phyloP scores from a whole-genome alignment of 2,888 invertebrate genomes.

The Amblyjoppa fuscipennis region DNA sequence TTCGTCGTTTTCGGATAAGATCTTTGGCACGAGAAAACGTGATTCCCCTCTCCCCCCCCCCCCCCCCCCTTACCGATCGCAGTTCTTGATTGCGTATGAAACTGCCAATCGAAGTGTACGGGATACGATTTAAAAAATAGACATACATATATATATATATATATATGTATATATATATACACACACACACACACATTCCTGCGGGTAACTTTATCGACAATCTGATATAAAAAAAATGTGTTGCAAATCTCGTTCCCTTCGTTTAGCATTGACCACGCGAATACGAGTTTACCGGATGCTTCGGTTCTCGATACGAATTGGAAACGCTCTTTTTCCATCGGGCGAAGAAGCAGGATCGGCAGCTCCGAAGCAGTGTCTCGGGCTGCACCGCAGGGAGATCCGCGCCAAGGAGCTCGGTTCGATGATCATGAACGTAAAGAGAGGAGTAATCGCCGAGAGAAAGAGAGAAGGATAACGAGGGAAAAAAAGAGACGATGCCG shows the following conservation, averaged over 20 bases:
- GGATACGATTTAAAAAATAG: neutral
- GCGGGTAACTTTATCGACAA: neutral
- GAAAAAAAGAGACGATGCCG: constrained; percentile 22
- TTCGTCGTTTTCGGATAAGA: neutral
- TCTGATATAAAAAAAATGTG: neutral
- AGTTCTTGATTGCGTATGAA: neutral
- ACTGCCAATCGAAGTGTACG: neutral
- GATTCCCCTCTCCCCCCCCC: neutral
- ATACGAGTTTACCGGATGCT: constrained; percentile 64
- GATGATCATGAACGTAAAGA: constrained; percentile 51
- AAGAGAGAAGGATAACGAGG: constrained; percentile 31
- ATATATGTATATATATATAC: neutral
- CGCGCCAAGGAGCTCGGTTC: constrained; percentile 59
- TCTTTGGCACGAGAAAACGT: constrained; percentile 1
- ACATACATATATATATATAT: too few relatives aligned
- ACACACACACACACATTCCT: neutral
- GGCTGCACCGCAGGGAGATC: constrained; percentile 63
- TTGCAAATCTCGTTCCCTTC: constrained; percentile 15
- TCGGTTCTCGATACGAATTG: constrained; percentile 65
- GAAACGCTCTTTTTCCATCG: constrained; percentile 67
- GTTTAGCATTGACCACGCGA: constrained; percentile 9
- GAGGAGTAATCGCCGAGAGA: constrained; percentile 37
- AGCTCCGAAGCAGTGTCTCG: constrained; percentile 37
- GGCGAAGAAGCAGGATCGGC: constrained; percentile 53
- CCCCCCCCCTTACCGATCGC: neutral